Base-by-base conservation (phyloP, 2,797 vertebrate genomes). In the Pangasius sanitwongsei region DNA sequence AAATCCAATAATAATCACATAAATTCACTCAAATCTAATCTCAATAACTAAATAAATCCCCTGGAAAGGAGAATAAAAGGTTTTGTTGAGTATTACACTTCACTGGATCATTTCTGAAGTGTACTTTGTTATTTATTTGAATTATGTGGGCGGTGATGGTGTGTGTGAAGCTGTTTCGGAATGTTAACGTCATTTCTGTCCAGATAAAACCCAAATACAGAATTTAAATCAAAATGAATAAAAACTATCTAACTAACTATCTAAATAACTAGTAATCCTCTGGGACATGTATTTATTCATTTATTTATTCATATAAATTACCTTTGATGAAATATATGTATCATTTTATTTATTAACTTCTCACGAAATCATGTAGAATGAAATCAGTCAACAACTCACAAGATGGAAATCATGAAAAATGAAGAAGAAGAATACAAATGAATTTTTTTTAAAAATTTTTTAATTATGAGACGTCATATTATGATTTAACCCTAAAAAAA, bases 51-150 rank as follows among this genome's bases (percentile, higher is more conserved):
- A 87, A 61, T 50, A 23, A 88, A 86, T 44, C 81, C 59, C 81
- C 81, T 65, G 50, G 67, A 74, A 75, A 74, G 87, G 55, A 69
- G 87, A 78, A 85, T 78, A 83, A 90, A 90, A 48, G 84, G 61
- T 91, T 93, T 94, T 90, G 90, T 88, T 83, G 25, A 83, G 59
- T 92, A 90, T 89, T 89, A 87, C 91, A 86, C 83, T 93, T 94
- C 91, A 92, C 65, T 91, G 87, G 89, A 4, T 83, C 25, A 18
- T 44, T 65, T 65, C 25, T 83, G 59, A 18, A 48, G 0, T 50
- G 53, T 67, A 44, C 25, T n/a, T 67, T 83, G 61, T 50, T 67
- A 83, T 65, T 83, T 44, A 83, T 83, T 83, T 67, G 61, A 83
- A 65, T 83, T 16, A 31, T 65, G 41, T 50, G 82, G 31, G 61